Base-by-base conservation (phyloP, 2,888 invertebrate genomes). In the Amblyjoppa fuscipennis region DNA sequence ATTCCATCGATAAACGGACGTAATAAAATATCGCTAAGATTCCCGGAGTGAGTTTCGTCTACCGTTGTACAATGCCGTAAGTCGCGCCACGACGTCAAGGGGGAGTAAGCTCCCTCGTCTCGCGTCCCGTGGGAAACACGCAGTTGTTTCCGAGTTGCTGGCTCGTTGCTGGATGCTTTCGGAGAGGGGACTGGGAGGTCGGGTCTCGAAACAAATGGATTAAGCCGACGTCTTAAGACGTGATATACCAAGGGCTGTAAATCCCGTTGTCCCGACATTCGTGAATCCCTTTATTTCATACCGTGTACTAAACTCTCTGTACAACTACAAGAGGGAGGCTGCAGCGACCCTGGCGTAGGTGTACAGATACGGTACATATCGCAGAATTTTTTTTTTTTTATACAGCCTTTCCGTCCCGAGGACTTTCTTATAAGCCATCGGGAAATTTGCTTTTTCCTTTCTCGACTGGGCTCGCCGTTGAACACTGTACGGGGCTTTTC, bases 221-320 rank as follows among this genome's bases (percentile, higher is more conserved):
- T 85, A 85, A 85, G 83, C 85, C 80, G 31, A 41, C 68, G 83
- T 85, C 83, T 83, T 85, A 85, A 85, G 83, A 80, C 80, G 83
- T n/a, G 82, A 83, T 83, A 83, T 80, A 83, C 83, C 79, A 68
- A 80, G 76, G 61, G 80, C 70, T 78, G 80, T 83, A 85, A 83
- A 85, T 85, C 85, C 83, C 68, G 59, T 73, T 66, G 64, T 76
- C 68, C 61, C 79, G 83, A 76, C 83, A 83, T 85, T 61, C 80
- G 80, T 28, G 79, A 83, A 78, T 83, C 83, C 83, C 68, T 53
- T 56, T 73, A 71, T 85, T 80, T 79, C 76, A 76, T 82, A 80
- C 59, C 1, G 28, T 11, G 25, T 11, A 11, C 59, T 28, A 59
- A 59, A 59, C 59, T 59, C 59, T 28, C 59, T 4, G 59, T 28